Evolutionary conservation across 2,113 vertebrate genomes (phyloP).

Genomic region (Forbesichthys agassizii): DNA sequence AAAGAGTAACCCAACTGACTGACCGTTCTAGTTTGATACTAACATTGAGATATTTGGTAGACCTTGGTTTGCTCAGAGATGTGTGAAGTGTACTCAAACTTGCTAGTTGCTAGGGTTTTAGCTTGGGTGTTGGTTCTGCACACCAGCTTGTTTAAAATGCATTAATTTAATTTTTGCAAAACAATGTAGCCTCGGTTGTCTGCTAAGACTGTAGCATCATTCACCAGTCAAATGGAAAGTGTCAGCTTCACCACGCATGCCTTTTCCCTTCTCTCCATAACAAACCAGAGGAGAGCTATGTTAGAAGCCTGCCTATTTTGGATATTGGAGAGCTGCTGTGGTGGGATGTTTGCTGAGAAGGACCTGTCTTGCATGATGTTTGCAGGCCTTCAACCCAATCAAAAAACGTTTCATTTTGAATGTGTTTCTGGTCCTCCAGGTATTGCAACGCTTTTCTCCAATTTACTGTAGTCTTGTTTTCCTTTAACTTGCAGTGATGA

Average conservation of each 20-base stretch:
- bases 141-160: neutral
- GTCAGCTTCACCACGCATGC: neutral
- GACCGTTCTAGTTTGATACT: too few species aligned
- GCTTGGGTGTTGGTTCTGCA: constrained; percentile 9
- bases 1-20: too few species aligned
- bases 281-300: neutral
- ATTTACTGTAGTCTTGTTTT: neutral
- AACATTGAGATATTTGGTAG: neutral
- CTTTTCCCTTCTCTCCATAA: neutral
- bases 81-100: constrained; percentile 11
- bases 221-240: too few species aligned
- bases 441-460: neutral
- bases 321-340: constrained; percentile 11
- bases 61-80: constrained; percentile 11
- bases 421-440: too few species aligned
- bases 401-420: too few species aligned
- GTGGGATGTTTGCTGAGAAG: constrained; percentile 28
- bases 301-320: neutral
- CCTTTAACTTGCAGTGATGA: constrained; percentile 85
- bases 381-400: constrained; percentile 46
- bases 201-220: neutral
- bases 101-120: constrained; percentile 13
- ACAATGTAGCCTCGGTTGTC: too few species aligned
- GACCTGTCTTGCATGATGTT: constrained; percentile 47
- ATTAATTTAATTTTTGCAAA: too few species aligned